Percentiles rank a stretch among this genome's conserved stretches.
These are phyloP conservation scores for Metalampra italica DNA, from an alignment of 2,888 invertebrate genomes.

Conservation along the genomic window DNA sequence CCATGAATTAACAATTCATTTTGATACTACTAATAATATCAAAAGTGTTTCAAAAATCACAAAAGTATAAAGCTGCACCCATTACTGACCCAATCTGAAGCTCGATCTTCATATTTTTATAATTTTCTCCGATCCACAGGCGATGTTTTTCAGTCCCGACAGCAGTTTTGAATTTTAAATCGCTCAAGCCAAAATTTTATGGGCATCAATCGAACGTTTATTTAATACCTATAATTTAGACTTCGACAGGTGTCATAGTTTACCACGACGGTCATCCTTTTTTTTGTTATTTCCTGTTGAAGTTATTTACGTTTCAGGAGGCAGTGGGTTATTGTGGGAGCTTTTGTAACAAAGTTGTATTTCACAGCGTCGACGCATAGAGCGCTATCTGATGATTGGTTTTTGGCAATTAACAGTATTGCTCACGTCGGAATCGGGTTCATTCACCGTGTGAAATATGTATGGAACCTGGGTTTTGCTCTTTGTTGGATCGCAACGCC, in stretches of 20 bases:
- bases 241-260: conserved; percentile 17
- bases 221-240: conserved; percentile 15
- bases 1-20: no score
- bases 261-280: background rate
- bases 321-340: conserved; percentile 17
- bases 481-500: conserved; percentile 55
- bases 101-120: conserved; percentile 7
- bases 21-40: no score
- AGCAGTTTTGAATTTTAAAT: conserved; percentile 23
- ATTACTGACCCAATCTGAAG: background rate
- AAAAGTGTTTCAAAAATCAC: no score
- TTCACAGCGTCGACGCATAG: conserved; percentile 66
- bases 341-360: conserved; percentile 73
- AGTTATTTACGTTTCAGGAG: conserved; percentile 8
- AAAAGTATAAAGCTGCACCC: no score
- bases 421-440: conserved; percentile 72
- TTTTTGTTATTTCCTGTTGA: background rate
- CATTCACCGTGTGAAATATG: conserved; percentile 77
- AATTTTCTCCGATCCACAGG: conserved; percentile 8
- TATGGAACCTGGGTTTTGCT: conserved; percentile 65
- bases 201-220: conserved; percentile 26
- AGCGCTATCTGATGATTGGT: conserved; percentile 79
- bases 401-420: conserved; percentile 79
- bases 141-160: conserved; percentile 14
- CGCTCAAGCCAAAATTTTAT: conserved; percentile 33